Percentiles rank a stretch among this genome's conserved stretches.
Evolutionary conservation across 1,140 invertebrate genomes (phyloP).

Genomic region (Caenorhabditis latens): DNA sequence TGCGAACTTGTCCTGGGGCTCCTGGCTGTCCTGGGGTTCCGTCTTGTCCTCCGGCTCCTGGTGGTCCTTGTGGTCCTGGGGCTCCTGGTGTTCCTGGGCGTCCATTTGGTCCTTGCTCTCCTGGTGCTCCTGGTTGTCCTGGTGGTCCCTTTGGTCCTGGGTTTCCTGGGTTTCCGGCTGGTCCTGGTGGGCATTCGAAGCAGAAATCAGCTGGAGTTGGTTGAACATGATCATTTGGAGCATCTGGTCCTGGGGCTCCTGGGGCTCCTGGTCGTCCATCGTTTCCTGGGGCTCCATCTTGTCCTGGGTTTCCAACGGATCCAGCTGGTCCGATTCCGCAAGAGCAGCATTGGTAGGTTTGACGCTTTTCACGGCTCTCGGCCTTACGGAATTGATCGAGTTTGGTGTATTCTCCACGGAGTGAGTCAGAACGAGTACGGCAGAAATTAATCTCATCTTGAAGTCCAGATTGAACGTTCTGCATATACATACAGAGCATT

Average conservation of each 20-base stretch:
- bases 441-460: conserved; percentile 67
- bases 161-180: conserved; percentile 43
- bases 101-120: conserved; percentile 67
- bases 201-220: conserved; percentile 67
- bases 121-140: conserved; percentile 56
- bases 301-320: conserved; percentile 62
- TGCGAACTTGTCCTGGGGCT: conserved; percentile 55
- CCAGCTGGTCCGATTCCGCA: conserved; percentile 65
- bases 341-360: conserved; percentile 62
- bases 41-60: conserved; percentile 61
- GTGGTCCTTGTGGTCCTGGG: conserved; percentile 66
- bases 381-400: conserved; percentile 61
- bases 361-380: conserved; percentile 61
- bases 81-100: conserved; percentile 70
- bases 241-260: conserved; percentile 63
- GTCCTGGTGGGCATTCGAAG: conserved; percentile 65
- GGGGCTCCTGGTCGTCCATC: conserved; percentile 64
- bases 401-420: conserved; percentile 62
- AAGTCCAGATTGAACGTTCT: conserved; percentile 64
- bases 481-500: conserved; percentile 72
- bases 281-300: conserved; percentile 64
- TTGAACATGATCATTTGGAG: conserved; percentile 61
- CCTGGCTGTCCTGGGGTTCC: conserved; percentile 64
- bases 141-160: conserved; percentile 56
- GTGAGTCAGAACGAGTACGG: conserved; percentile 61